Base-by-base conservation (phyloP, 2,113 vertebrate genomes). In the Neogobius melanostomus region DNA sequence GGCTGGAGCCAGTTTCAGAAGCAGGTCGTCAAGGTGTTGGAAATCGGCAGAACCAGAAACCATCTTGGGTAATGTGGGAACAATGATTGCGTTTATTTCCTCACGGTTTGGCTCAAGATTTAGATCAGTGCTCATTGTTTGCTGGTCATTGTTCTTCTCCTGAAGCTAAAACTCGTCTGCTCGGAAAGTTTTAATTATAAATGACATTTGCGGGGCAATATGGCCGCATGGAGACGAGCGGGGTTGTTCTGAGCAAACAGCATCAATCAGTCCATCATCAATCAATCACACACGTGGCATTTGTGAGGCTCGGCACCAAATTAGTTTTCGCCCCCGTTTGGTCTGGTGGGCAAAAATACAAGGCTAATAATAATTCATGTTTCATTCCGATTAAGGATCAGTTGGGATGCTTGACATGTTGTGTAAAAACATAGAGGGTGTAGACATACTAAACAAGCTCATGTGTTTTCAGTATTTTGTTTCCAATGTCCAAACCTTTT, bases 141-240 rank as follows among this genome's bases (percentile, higher is more conserved):
- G 12, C 15, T 7, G 14, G 7, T 51, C 12, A 15, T 21, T 9
- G 53, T 9, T 56, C 53, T 11, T 10, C 53, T 10, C 17, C 53
- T 56, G n/a, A 56, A 28, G 54, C 54, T 7, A 8, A 36, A 28
- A 11, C 21, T 28, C 21, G 5, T 36, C 57, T 44, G 11, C 6
- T 43, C 7, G 7, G 6, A 36, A 8, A 60, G 36, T 60, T 43
- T 60, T 60, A 60, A 44, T 60, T n/a, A 60, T 44, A 7, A 60
- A 15, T 60, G 36, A 60, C 57, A 60, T 60, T 60, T 60, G 57
- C 57, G 15, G 57, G 57, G 57, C 57, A 60, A 43, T 60, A 60
- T 60, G 36, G 57, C 36, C 36, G 57, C 57, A 12, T 43, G 28
- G 28, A 43, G 57, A 60, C 36, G 57, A 60, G 57, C 2, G 11